Conservation (phyloP, 2,797 vertebrate genomes). For the Melanotaenia trifasciata region DNA sequence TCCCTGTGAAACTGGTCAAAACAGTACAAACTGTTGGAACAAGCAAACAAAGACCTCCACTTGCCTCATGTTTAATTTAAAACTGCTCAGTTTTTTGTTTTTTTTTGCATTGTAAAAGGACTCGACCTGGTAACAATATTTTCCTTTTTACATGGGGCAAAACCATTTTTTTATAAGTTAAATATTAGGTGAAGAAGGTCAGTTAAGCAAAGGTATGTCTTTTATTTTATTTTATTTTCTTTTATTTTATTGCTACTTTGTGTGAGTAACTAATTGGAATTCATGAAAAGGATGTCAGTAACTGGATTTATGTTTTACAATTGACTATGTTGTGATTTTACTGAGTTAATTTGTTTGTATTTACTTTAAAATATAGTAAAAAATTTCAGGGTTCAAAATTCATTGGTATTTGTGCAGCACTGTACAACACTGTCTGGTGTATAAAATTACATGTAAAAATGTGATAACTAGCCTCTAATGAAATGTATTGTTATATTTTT, state of each 20-base stretch:
- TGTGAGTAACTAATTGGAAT: neutral
- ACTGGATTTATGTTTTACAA: neutral
- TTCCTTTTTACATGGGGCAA: neutral
- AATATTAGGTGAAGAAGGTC: no score
- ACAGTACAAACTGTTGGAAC: no score
- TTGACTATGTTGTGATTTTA: neutral
- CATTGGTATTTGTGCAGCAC: neutral
- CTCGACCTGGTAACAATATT: no score
- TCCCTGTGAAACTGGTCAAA: no score
- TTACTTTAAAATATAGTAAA: neutral
- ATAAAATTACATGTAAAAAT: neutral
- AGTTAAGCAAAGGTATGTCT: neutral
- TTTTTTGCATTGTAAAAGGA: no score
- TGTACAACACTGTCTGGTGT: neutral
- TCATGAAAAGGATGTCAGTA: neutral
- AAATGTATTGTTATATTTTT: neutral
- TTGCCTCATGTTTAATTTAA: neutral
- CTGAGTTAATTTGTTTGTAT: neutral
- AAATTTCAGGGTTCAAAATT: neutral
- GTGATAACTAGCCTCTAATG: neutral
- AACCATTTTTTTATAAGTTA: neutral
- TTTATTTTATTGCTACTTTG: neutral
- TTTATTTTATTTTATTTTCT: neutral
- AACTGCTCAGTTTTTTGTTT: neutral
- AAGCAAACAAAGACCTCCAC: neutral